phyloP scores from a whole-genome alignment of 2,113 vertebrate species.

The Cynocephalus volans region DNA sequence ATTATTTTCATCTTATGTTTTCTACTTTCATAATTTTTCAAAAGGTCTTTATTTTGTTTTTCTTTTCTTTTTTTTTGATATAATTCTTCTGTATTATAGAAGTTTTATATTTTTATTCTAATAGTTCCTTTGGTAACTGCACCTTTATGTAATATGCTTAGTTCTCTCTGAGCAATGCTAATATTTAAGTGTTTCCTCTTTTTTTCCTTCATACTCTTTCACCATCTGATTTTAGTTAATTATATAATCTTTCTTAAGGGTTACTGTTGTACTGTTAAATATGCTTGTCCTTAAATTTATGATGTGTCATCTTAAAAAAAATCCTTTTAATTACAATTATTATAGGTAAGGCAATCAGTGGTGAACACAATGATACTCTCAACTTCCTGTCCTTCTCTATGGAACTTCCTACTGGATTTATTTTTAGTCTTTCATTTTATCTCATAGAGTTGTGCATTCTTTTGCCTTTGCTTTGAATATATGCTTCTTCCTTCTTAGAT shows the following conservation, averaged over 20 bases:
- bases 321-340: background rate
- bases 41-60: background rate
- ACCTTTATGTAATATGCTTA: constrained; percentile 15
- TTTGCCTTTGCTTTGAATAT: background rate
- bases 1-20: background rate
- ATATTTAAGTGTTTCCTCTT: background rate
- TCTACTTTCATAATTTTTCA: constrained; percentile 3
- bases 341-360: background rate
- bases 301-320: constrained; percentile 24
- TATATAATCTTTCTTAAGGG: background rate
- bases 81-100: background rate
- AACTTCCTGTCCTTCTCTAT: background rate
- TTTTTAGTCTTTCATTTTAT: constrained; percentile 51
- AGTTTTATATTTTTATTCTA: background rate
- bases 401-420: background rate
- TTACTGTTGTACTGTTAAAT: constrained; percentile 14
- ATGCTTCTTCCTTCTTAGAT: background rate
- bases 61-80: background rate
- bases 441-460: background rate
- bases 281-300: constrained; percentile 30
- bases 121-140: background rate
- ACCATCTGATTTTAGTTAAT: constrained; percentile 44
- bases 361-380: background rate
- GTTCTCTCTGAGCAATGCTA: background rate
- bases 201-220: constrained; percentile 19